A percentile compares a stretch with the other conserved stretches of the same genome.
Evolutionary conservation across 2,888 invertebrate species (phyloP).

Genomic region (Sinodicranocentrus sp.): DNA sequence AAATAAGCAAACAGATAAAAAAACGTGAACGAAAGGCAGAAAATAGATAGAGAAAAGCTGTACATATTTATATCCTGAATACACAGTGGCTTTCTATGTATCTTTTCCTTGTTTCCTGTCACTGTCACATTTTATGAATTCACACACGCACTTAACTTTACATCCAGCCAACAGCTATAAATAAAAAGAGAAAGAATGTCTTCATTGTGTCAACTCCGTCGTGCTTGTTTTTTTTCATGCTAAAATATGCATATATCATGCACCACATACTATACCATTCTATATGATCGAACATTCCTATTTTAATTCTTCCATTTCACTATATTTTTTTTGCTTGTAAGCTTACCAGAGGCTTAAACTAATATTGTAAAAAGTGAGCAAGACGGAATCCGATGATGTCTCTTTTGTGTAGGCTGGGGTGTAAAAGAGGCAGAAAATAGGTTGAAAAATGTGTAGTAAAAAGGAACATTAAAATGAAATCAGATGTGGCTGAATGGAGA

Average conservation of each 20-base stretch:
- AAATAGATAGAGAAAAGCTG: too few species aligned
- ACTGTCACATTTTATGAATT: constrained; percentile 22
- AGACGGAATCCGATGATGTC: background rate
- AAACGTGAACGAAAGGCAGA: too few species aligned
- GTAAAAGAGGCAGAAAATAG: constrained; percentile 23
- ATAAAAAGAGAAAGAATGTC: constrained; percentile 29
- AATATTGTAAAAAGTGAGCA: too few species aligned
- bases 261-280: too few species aligned
- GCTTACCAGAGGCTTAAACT: too few species aligned
- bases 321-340: too few species aligned
- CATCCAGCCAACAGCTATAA: constrained; percentile 21
- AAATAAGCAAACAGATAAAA: too few species aligned
- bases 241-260: too few species aligned
- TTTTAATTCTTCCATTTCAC: too few species aligned
- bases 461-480: constrained; percentile 52
- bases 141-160: constrained; percentile 24
- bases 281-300: too few species aligned
- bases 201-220: constrained; percentile 24
- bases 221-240: background rate
- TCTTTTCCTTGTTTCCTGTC: constrained; percentile 9
- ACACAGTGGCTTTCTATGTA: too few species aligned
- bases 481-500: constrained; percentile 47
- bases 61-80: too few species aligned
- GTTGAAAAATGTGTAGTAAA: constrained; percentile 22
- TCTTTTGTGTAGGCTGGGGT: background rate